Evolutionary conservation across 1,140 invertebrate genomes (phyloP).

Genomic region (Caligus rogercresseyi): DNA sequence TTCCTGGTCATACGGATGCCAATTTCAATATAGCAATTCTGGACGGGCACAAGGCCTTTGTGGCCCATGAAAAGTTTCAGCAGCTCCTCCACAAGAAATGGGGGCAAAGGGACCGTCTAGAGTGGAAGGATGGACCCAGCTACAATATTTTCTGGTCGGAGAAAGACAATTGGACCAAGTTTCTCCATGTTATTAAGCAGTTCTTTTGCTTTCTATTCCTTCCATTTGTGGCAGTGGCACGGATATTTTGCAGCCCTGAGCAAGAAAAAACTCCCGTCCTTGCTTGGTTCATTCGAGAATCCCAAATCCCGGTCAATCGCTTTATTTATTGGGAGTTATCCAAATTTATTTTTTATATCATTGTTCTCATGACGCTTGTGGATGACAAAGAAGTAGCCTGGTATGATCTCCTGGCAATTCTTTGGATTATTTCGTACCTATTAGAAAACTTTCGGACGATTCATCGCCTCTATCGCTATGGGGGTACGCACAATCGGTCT

Average conservation of each 20-base stretch:
- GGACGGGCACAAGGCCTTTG: constrained; percentile 19
- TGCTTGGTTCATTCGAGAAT: not conserved
- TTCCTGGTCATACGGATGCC: constrained; percentile 11
- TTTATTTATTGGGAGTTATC: constrained; percentile 17
- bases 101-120: constrained; percentile 15
- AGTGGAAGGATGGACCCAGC: constrained; percentile 4
- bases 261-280: constrained; percentile 1
- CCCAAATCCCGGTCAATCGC: constrained; percentile 15
- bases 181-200: constrained; percentile 13
- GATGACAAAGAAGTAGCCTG: constrained; percentile 3
- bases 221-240: constrained; percentile 3
- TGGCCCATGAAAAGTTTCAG: constrained; percentile 19
- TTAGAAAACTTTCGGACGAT: constrained; percentile 14
- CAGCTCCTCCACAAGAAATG: constrained; percentile 18
- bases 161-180: not conserved
- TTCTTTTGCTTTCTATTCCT: constrained; percentile 2
- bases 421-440: constrained; percentile 11
- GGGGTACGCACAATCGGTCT: not conserved
- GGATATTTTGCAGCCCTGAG: not conserved
- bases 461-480: constrained; percentile 9
- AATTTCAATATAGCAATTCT: constrained; percentile 19
- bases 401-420: constrained; percentile 8
- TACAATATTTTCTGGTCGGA: constrained; percentile 19
- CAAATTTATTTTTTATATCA: constrained; percentile 11
- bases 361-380: constrained; percentile 9